Base-by-base conservation (phyloP, 2,113 vertebrate genomes). In the Gallinago media region DNA sequence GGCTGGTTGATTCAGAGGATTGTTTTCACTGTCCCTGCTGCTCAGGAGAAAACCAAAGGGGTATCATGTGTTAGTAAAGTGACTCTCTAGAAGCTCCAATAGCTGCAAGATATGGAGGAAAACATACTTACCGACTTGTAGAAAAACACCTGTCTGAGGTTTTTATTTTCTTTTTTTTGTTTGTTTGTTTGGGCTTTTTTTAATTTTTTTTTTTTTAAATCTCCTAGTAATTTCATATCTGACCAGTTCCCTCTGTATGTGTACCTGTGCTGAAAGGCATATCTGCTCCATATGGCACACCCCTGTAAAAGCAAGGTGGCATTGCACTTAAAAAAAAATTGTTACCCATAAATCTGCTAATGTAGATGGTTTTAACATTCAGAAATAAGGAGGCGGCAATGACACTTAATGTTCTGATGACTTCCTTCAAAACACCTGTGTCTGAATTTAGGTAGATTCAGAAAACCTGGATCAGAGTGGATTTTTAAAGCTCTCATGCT, bases 211-310 rank as follows among this genome's bases (percentile, higher is more conserved):
- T 62, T 59, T 67, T 58, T 63, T 8, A 22, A 6, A 17, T 38
- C 17, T 40, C 54, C 7, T 56, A 20, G 2, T 49, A 5, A 32
- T 54, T 46, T 58, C 36, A 25, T 15, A 13, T 1, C 0, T 23
- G 14, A n/a, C 7, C 36, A 25, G 11, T 71, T 81, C 19, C 16
- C 29, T 71, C 10, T 4, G 7, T 31, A 16, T 17, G 9, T 2
- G 3, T 40, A 36, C n/a, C 3, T 2, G 46, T 82, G 74, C 47
- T 85, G 67, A 27, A 71, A 58, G 31, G 7, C 9, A 5, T 32
- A 34, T 20, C n/a, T 47, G 26, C 25, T 66, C 6, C 67, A 0
- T 55, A 3, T 29, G 15, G 4, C 22, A 62, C 15, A 55, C 1
- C 15, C 3, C 40, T 74, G 27, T 32, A 50, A 55, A 27, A 20